A percentile compares a stretch with the other conserved stretches of the same genome.
Conservation (phyloP, 2,797 vertebrate species). For the Smutsia temminckii region DNA sequence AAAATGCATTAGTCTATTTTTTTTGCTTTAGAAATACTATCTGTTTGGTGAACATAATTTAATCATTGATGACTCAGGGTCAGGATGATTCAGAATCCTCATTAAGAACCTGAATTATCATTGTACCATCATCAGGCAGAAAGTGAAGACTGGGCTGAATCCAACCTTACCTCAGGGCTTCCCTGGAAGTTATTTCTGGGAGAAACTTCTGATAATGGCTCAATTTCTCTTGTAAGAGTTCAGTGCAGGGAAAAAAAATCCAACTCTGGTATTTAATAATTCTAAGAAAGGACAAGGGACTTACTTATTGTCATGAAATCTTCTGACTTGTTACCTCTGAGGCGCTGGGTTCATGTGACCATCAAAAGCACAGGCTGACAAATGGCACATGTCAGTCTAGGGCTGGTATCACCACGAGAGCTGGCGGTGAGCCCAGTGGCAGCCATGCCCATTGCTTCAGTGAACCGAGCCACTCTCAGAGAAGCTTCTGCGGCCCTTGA, state of each 20-base stretch:
- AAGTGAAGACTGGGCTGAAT: slow-evolving; percentile 43
- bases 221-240: slow-evolving; percentile 17
- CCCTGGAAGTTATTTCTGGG: slow-evolving; percentile 58
- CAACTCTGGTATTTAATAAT: slow-evolving; percentile 4
- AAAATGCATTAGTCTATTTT: slow-evolving; percentile 37
- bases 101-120: slow-evolving; percentile 63
- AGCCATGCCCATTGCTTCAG: neutral
- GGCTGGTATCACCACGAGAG: neutral
- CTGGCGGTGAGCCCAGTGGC: neutral
- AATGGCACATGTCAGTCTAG: neutral
- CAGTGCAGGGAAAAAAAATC: neutral
- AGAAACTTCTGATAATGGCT: slow-evolving; percentile 50
- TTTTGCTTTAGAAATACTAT: slow-evolving; percentile 53
- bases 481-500: neutral
- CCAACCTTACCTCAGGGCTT: slow-evolving; percentile 70
- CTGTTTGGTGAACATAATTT: slow-evolving; percentile 49
- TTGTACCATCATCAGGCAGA: slow-evolving; percentile 16
- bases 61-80: slow-evolving; percentile 67
- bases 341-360: neutral
- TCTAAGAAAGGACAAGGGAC: neutral
- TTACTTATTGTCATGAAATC: neutral
- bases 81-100: slow-evolving; percentile 55
- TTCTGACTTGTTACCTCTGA: neutral
- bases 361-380: neutral
- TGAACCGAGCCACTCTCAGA: neutral